Evolutionary conservation across 2,113 vertebrate genomes (phyloP).

Genomic region (Tricholaema leucomelas): DNA sequence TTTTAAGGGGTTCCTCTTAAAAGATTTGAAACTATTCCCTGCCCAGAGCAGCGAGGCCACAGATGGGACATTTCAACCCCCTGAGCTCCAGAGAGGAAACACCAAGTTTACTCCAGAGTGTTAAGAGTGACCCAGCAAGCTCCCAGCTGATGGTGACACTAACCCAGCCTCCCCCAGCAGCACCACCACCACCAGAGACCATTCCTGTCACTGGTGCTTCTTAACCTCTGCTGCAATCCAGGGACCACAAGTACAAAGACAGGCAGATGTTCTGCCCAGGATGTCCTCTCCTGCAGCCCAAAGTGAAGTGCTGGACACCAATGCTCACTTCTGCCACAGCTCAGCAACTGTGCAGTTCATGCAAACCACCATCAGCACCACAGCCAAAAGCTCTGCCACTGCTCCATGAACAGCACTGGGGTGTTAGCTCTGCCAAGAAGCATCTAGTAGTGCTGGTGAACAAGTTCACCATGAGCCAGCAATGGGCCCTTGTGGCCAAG

Average conservation of each 20-base stretch:
- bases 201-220: not conserved
- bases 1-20: not conserved
- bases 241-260: accelerated
- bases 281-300: not conserved
- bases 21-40: not conserved
- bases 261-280: not conserved
- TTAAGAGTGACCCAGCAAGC: not conserved
- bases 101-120: not conserved
- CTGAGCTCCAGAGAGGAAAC: not conserved
- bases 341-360: accelerated
- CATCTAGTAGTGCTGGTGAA: not conserved
- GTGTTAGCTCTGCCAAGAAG: not conserved
- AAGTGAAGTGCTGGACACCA: accelerated
- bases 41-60: not conserved
- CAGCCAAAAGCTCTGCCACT: not conserved
- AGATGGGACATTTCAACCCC: accelerated
- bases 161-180: not conserved
- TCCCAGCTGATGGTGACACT: accelerated
- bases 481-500: not conserved
- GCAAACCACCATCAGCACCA: not conserved
- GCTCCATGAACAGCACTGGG: not conserved
- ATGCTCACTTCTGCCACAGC: not conserved
- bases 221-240: not conserved
- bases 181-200: not conserved
- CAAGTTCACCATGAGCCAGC: not conserved